A percentile compares a stretch with the other conserved stretches of the same genome.
These are phyloP conservation scores for Cinara cedri DNA, from an alignment of 2,888 invertebrate genomes.

Conservation along the genomic window DNA sequence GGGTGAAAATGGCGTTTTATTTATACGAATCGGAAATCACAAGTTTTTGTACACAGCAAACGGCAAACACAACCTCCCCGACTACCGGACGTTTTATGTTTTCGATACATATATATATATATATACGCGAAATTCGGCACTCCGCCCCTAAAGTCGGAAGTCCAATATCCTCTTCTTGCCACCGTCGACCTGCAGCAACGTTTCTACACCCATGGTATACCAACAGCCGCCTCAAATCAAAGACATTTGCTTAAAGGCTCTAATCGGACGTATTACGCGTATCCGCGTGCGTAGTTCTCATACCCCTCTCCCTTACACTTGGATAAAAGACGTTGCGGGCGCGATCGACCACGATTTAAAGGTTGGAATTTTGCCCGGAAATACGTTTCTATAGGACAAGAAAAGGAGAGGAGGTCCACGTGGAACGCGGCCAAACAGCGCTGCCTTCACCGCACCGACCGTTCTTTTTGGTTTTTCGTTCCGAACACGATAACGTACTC, in stretches of 20 bases:
- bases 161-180: no score
- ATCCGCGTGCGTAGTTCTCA: not conserved
- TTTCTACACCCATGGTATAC: no score
- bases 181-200: no score
- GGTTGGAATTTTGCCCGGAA: conserved; percentile 43
- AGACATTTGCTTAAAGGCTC: not conserved
- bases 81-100: conserved; percentile 15
- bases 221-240: no score
- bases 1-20: conserved; percentile 41
- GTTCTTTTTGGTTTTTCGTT: no score
- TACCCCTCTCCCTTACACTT: no score
- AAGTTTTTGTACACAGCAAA: conserved; percentile 8
- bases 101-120: not conserved
- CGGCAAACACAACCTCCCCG: not conserved
- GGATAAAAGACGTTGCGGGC: not conserved
- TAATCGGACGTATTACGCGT: not conserved
- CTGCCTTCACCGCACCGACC: not conserved
- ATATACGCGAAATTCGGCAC: not conserved
- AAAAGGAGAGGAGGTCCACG: not conserved
- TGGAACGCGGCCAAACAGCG: conserved; percentile 36
- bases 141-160: no score
- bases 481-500: not conserved
- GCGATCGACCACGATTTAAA: conserved; percentile 40
- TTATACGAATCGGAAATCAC: conserved; percentile 46
- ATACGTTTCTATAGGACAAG: conserved; percentile 11